phyloP scores from a whole-genome alignment of 2,888 invertebrate genomes.

The Andrena chrysosceles region DNA sequence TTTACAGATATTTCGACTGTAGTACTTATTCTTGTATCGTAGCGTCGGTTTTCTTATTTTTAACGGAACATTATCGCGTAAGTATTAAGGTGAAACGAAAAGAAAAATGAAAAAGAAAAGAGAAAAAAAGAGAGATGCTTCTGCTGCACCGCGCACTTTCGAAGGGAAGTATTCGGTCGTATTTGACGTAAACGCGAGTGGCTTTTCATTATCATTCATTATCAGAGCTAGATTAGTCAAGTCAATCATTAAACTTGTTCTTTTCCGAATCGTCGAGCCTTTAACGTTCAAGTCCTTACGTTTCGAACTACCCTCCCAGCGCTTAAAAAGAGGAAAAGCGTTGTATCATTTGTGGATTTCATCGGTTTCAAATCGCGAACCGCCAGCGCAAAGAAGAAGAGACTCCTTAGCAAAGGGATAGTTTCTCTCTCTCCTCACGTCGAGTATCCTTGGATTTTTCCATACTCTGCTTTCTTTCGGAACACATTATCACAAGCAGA shows the following conservation, averaged over 20 bases:
- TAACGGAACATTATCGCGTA: conserved; percentile 13
- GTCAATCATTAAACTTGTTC: conserved; percentile 5
- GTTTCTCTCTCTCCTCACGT: conserved; percentile 23
- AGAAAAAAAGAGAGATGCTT: conserved; percentile 30
- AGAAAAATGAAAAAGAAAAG: neutral
- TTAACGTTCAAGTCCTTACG: neutral
- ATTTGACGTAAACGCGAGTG: conserved; percentile 55
- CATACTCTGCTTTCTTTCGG: conserved; percentile 43
- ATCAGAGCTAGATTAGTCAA: conserved; percentile 27
- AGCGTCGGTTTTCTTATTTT: conserved; percentile 19
- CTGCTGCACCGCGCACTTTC: conserved; percentile 16
- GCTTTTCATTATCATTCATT: conserved; percentile 70
- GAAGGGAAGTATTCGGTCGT: conserved; percentile 46
- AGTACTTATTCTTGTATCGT: conserved; percentile 45
- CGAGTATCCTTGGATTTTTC: conserved; percentile 35
- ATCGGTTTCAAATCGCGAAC: conserved; percentile 36
- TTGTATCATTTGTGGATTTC: conserved; percentile 13
- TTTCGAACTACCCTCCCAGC: conserved; percentile 14
- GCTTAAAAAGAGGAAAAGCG: neutral
- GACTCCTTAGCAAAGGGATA: conserved; percentile 36
- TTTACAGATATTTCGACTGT: conserved; percentile 37
- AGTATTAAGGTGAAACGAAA: conserved; percentile 21
- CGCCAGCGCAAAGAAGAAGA: conserved; percentile 25
- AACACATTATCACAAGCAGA: conserved; percentile 46
- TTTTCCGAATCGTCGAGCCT: conserved; percentile 4